A percentile compares a stretch with the other conserved stretches of the same genome.
phyloP scores from a whole-genome alignment of 2,113 vertebrate species.

The Irena cyanogastra region DNA sequence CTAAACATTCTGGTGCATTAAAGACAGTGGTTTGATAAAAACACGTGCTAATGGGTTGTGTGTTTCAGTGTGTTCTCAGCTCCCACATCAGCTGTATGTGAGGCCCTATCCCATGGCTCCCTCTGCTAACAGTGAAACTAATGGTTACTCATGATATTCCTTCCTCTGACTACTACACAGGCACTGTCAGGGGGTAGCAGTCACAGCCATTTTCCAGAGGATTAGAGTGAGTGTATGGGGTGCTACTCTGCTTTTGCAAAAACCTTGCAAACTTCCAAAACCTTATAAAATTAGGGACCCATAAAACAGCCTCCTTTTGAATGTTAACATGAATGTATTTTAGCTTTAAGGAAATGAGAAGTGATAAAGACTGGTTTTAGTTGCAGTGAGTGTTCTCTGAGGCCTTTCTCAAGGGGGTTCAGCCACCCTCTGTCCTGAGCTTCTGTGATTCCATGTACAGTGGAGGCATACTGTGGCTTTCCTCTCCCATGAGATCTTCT shows the following conservation, averaged over 20 bases:
- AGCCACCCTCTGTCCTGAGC: not conserved
- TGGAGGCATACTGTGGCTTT: not conserved
- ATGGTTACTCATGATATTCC: not conserved
- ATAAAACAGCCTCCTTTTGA: not conserved
- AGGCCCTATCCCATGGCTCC: not conserved
- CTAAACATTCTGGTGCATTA: not conserved
- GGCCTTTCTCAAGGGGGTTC: not conserved
- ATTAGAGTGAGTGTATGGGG: not conserved
- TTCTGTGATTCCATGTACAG: not conserved
- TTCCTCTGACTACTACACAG: not conserved
- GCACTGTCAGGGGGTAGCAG: not conserved
- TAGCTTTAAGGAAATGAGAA: not conserved
- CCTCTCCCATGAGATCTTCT: slow-evolving; percentile 1
- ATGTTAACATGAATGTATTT: not conserved
- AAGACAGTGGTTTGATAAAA: not conserved
- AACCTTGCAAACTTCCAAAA: not conserved
- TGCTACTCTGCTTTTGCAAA: not conserved
- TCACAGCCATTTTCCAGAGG: not conserved
- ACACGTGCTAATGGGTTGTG: not conserved
- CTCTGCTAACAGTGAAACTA: not conserved
- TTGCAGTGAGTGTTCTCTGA: not conserved
- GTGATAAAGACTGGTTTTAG: not conserved
- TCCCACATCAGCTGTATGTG: not conserved
- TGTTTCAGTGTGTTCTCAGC: not conserved
- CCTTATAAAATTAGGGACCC: not conserved